Percentiles rank a stretch among this genome's conserved stretches.
These are phyloP conservation scores for Trematocara variabile DNA, from an alignment of 2,113 vertebrate genomes.

Conservation along the genomic window DNA sequence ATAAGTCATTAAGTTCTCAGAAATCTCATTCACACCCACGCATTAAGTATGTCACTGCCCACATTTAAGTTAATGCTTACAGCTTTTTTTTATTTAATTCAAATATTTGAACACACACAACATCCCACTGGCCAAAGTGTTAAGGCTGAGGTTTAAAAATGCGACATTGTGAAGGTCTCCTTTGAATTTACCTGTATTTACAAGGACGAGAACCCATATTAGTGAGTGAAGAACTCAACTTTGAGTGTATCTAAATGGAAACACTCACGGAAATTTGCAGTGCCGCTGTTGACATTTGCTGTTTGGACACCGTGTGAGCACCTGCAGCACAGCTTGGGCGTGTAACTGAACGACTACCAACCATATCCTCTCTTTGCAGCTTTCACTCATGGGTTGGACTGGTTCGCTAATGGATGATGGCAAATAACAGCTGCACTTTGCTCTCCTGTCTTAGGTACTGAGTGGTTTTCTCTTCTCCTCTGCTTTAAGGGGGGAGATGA, in stretches of 20 bases:
- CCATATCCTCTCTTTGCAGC: constrained; percentile 14
- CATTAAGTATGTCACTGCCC: neutral
- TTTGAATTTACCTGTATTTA: neutral
- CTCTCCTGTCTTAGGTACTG: constrained; percentile 25
- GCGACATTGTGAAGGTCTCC: neutral
- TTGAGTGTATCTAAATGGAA: neutral
- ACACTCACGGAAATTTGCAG: neutral
- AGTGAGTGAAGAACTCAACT: neutral
- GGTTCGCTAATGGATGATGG: constrained; percentile 52
- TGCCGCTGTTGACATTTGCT: neutral
- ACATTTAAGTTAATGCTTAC: neutral
- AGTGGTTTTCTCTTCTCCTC: constrained; percentile 40
- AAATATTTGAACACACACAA: neutral
- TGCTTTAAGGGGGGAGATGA: constrained; percentile 7
- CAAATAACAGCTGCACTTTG: constrained; percentile 57
- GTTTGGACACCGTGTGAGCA: neutral
- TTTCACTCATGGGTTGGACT: neutral
- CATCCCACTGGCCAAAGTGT: neutral
- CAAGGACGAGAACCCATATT: neutral
- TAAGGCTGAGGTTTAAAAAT: neutral
- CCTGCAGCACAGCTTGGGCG: neutral
- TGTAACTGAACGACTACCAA: neutral
- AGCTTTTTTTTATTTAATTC: neutral
- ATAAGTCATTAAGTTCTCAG: neutral
- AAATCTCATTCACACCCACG: neutral